Percentiles rank a stretch among this genome's conserved stretches.
Conservation (phyloP, 2,113 vertebrate species). For the Pelusios castaneus region DNA sequence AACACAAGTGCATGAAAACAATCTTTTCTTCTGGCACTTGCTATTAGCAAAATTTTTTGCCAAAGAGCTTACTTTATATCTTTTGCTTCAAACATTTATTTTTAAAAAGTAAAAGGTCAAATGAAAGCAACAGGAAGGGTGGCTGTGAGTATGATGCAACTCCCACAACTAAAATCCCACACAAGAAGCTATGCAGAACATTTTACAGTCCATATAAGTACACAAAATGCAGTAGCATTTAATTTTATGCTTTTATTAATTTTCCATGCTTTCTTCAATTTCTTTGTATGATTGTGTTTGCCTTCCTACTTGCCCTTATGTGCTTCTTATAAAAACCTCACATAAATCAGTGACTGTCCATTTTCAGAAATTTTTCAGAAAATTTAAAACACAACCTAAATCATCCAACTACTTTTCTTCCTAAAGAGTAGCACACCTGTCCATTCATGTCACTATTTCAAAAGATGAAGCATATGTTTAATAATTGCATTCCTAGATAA, state of each 20-base stretch:
- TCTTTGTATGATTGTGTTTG: background rate
- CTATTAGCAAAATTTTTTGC: constrained; percentile 29
- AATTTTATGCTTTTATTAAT: background rate
- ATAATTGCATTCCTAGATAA: background rate
- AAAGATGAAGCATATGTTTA: background rate
- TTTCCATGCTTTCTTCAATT: background rate
- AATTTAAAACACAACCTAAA: background rate
- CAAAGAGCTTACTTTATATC: constrained; percentile 22
- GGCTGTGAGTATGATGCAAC: constrained; percentile 52
- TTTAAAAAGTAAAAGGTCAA: constrained; percentile 60
- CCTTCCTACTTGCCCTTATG: background rate
- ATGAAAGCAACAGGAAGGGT: constrained; percentile 60
- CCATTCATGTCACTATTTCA: background rate
- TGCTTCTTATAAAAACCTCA: background rate
- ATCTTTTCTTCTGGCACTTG: constrained; percentile 59
- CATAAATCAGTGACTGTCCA: background rate
- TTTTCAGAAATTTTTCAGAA: background rate
- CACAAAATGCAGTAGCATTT: constrained; percentile 17
- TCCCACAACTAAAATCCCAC: constrained; percentile 59
- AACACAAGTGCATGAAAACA: constrained; percentile 11
- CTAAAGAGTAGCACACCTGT: background rate
- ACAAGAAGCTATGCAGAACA: constrained; percentile 55
- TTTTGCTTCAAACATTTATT: constrained; percentile 24
- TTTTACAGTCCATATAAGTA: constrained; percentile 24
- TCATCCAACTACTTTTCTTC: background rate